Conservation (phyloP, 2,113 vertebrate species). For the Myotis yumanensis region DNA sequence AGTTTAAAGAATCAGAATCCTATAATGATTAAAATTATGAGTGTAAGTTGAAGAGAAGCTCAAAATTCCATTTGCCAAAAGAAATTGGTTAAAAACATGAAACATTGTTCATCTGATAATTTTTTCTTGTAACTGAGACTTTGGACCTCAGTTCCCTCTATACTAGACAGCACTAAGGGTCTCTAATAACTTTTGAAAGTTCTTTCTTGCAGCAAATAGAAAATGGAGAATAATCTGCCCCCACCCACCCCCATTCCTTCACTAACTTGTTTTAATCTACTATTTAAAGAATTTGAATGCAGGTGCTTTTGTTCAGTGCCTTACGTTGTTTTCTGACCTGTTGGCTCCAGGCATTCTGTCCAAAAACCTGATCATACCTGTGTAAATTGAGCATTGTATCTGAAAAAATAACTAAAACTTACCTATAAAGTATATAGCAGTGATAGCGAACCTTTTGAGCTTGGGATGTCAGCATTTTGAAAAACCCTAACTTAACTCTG, state of each 20-base stretch:
- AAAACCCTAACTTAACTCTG: too few species aligned
- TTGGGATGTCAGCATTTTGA: too few species aligned
- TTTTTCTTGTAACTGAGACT: neutral
- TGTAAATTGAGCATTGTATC: constrained; percentile 3
- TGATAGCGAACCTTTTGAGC: too few species aligned
- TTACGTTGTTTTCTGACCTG: neutral
- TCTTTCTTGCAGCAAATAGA: neutral
- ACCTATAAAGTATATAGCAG: neutral
- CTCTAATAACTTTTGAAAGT: neutral
- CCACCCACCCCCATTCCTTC: neutral
- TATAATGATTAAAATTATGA: neutral
- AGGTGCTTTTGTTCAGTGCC: neutral
- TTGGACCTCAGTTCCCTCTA: neutral
- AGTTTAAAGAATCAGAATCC: neutral
- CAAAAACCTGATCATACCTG: neutral
- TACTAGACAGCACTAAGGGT: neutral
- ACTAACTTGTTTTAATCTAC: neutral
- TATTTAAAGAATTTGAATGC: neutral
- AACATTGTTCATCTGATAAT: neutral
- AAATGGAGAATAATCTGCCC: neutral
- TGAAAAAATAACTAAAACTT: constrained; percentile 28
- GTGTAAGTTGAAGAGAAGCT: neutral
- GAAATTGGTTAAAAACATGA: neutral
- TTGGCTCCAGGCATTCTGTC: neutral
- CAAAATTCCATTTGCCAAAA: neutral